Conservation (phyloP, 1,140 invertebrate genomes). For the Drosophila mauritiana region DNA sequence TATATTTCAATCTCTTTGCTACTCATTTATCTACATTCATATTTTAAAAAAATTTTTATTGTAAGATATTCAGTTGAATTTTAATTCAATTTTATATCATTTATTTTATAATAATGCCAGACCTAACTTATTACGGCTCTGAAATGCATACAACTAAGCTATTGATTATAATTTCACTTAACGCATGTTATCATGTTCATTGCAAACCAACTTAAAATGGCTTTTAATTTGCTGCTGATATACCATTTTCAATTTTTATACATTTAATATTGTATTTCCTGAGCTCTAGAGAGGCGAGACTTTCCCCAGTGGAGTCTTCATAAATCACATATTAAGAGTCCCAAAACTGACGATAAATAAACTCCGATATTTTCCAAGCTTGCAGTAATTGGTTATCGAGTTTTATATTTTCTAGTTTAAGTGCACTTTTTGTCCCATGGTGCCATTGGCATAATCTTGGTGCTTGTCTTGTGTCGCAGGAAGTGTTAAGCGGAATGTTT, state of each 20-base stretch:
- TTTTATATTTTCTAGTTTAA: background rate
- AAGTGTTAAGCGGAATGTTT: constrained; percentile 82
- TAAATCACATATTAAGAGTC: constrained; percentile 26
- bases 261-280: constrained; percentile 1
- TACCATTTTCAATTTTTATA: background rate
- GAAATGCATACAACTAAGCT: too few species aligned
- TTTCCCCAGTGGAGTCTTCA: constrained; percentile 11
- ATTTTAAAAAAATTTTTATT: too few species aligned
- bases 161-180: too few species aligned
- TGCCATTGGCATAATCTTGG: constrained; percentile 21
- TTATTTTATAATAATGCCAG: too few species aligned
- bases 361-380: background rate
- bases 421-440: constrained; percentile 12
- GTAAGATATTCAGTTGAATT: too few species aligned
- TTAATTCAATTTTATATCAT: too few species aligned
- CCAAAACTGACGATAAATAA: constrained; percentile 8
- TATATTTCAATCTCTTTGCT: too few species aligned
- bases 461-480: constrained; percentile 67
- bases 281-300: constrained; percentile 1
- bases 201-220: too few species aligned
- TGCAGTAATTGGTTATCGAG: background rate
- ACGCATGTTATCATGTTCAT: too few species aligned
- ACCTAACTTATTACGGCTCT: too few species aligned
- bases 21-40: too few species aligned
- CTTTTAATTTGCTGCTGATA: background rate